phyloP scores from a whole-genome alignment of 2,888 invertebrate species.

The Periphyllus acericola region DNA sequence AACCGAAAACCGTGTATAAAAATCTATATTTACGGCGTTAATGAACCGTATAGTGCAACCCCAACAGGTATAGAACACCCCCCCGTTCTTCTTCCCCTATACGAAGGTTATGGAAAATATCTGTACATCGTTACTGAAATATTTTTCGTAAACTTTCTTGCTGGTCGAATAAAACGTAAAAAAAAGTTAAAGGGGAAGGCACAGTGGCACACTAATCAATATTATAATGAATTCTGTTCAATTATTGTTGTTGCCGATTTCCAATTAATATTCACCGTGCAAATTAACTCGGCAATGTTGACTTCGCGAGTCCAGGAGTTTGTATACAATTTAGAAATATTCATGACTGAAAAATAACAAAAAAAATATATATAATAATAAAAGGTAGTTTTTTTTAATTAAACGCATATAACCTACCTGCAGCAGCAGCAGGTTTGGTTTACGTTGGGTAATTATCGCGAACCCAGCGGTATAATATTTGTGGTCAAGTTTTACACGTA shows the following conservation, averaged over 20 bases:
- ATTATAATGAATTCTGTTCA: background rate
- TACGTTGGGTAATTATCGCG: background rate
- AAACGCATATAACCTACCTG: background rate
- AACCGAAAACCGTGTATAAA: conserved; percentile 13
- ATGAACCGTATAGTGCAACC: conserved; percentile 6
- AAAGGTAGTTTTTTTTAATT: conserved; percentile 4
- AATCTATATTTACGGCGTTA: conserved; percentile 1
- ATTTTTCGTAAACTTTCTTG: background rate
- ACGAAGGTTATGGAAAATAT: background rate
- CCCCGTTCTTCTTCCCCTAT: too few relatives aligned
- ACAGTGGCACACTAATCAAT: background rate
- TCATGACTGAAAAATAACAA: background rate
- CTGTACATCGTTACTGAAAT: background rate
- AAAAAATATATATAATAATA: background rate
- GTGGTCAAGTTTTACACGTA: background rate
- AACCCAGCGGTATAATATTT: background rate
- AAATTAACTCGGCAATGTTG: background rate
- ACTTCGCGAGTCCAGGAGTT: background rate
- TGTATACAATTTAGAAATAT: background rate
- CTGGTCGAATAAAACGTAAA: background rate
- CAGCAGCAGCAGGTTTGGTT: background rate
- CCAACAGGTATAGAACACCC: background rate
- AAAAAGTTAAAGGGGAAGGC: background rate
- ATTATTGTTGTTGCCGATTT: conserved; percentile 2
- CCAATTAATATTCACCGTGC: conserved; percentile 30